phyloP scores from a whole-genome alignment of 2,888 invertebrate genomes.

The Alentia gelatinosa region DNA sequence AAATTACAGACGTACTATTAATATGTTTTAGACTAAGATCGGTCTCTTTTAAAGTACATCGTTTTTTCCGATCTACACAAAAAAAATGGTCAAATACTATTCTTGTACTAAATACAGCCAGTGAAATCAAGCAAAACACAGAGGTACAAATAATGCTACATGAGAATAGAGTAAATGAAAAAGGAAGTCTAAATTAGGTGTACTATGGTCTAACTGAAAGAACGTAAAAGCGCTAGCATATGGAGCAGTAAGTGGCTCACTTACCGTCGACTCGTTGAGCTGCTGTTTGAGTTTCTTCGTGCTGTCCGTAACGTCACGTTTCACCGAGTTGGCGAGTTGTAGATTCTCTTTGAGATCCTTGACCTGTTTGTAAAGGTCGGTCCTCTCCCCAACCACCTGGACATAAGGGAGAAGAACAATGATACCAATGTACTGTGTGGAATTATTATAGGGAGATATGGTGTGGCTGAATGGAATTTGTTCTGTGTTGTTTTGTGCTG shows the following conservation, averaged over 20 bases:
- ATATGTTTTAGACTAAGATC: too few species aligned
- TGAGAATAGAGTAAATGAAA: not conserved
- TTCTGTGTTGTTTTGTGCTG: too few species aligned
- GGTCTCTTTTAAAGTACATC: too few species aligned
- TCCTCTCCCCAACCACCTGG: constrained; percentile 28
- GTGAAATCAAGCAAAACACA: not conserved
- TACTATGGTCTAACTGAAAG: not conserved
- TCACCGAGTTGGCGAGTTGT: constrained; percentile 68
- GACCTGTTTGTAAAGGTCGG: constrained; percentile 60
- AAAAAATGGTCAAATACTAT: not conserved
- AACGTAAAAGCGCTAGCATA: not conserved
- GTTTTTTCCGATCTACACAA: not conserved
- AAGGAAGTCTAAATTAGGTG: not conserved
- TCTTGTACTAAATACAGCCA: not conserved
- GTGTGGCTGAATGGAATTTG: too few species aligned
- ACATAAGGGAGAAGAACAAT: too few species aligned
- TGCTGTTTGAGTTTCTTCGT: constrained; percentile 72
- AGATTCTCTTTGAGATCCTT: constrained; percentile 73
- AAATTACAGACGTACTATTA: too few species aligned
- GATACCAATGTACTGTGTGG: too few species aligned
- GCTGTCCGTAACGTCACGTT: constrained; percentile 70
- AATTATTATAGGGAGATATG: too few species aligned
- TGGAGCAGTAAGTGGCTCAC: constrained; percentile 43
- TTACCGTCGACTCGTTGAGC: constrained; percentile 72
- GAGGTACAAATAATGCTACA: not conserved